phyloP scores from a whole-genome alignment of 2,113 vertebrate species.

The Stigmatopora nigra region DNA sequence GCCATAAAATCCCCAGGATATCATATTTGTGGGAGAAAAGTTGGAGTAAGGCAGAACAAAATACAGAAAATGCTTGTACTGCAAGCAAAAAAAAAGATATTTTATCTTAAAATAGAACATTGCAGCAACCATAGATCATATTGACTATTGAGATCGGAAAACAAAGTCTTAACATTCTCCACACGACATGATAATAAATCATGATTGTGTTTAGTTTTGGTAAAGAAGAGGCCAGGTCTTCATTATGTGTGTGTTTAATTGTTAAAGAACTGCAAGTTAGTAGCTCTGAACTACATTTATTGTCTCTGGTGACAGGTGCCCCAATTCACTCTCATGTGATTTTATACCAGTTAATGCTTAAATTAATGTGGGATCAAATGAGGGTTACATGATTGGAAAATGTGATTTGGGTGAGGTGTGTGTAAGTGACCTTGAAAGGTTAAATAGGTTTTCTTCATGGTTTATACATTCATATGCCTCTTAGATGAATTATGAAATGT shows the following conservation, averaged over 20 bases:
- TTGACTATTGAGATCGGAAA: too few relatives aligned
- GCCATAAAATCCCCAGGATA: not conserved
- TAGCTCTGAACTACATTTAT: not conserved
- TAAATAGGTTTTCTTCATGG: constrained; percentile 1
- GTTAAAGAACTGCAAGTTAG: not conserved
- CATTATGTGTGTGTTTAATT: not conserved
- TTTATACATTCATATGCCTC: not conserved
- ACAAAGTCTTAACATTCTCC: too few relatives aligned
- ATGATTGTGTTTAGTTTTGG: too few relatives aligned
- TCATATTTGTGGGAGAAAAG: constrained; percentile 7
- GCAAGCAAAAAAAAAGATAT: not conserved
- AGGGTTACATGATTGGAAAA: not conserved
- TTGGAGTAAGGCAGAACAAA: not conserved
- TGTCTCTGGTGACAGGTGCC: constrained; percentile 3
- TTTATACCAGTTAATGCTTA: constrained; percentile 14
- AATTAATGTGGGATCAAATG: not conserved
- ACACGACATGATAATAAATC: too few relatives aligned
- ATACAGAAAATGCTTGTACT: not conserved
- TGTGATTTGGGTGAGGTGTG: constrained; percentile 3
- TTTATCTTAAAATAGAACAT: not conserved
- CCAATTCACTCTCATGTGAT: constrained; percentile 2
- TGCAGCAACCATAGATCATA: not conserved
- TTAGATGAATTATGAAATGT: constrained; percentile 1
- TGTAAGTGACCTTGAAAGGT: constrained; percentile 7
- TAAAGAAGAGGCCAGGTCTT: not conserved